Evolutionary conservation across 2,888 invertebrate species (phyloP), one percentile per base, ranked within the genome.

Genomic region (Brachycybe producta): DNA sequence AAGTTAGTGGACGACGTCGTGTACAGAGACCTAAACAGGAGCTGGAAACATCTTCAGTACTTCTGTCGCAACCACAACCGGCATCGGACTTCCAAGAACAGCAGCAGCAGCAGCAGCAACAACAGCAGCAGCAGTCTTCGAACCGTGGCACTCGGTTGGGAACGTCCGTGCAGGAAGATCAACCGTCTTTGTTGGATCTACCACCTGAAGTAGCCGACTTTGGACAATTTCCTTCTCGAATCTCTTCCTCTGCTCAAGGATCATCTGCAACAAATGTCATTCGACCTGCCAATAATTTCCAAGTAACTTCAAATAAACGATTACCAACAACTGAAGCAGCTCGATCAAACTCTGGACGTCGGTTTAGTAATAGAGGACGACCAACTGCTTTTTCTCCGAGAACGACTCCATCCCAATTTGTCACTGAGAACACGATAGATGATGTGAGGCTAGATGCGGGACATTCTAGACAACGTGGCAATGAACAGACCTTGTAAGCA

Each of bases 391-490:
- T n/a, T n/a, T n/a, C n/a, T n/a, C n/a, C n/a, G n/a, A 39, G 47
- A 39, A 23, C 24, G 24, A 39, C 47, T 2, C 21, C 38, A 5
- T 38, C 28, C 19, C 43, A 43, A 15, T 30, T 19, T 17, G 43
- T 43, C n/a, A 47, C 47, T 2, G 47, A 47, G 28, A 47, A 47
- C 21, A 47, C 47, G 17, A 47, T 47, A 13, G 39, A 47, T 38
- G 47, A 47, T 30, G 27, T 13, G 27, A 5, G 43, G n/a, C n/a
- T n/a, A 30, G 30, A 43, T 15, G 28, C 43, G 5, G 7, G 28
- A 23, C 30, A 28, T 8, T 30, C 30, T 2, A 30, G 43, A 11
- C 5, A 21, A 19, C n/a, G 30, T 2, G 43, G 30, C n/a, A 19
- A 32, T 8, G n/a, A 23, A n/a, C 43, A 43, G 7, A 2, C 43